A percentile compares a stretch with the other conserved stretches of the same genome.
These are phyloP conservation scores for Crotophaga sulcirostris DNA, from an alignment of 2,113 vertebrate genomes.

Conservation along the genomic window DNA sequence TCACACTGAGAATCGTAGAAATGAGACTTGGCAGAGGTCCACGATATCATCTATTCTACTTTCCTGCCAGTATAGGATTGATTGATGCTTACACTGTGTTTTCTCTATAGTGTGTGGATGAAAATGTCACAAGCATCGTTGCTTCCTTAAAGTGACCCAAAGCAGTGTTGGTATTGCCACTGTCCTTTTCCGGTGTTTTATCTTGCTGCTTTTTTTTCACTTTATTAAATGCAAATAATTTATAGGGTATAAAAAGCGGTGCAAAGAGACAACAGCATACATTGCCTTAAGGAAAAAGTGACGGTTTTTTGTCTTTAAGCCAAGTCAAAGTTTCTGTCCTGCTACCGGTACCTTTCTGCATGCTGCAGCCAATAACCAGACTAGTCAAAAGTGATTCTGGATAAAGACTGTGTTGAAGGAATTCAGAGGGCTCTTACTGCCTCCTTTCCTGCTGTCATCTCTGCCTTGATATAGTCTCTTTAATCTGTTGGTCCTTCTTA, in stretches of 20 bases:
- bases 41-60: rapidly evolving
- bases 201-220: not conserved
- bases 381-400: not conserved
- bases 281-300: not conserved
- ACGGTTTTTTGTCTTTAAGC: not conserved
- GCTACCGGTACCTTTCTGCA: not conserved
- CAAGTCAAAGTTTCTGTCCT: not conserved
- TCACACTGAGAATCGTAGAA: not conserved
- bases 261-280: not conserved
- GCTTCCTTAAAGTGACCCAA: not conserved
- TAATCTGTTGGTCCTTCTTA: not conserved
- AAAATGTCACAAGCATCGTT: not conserved
- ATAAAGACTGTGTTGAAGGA: not conserved
- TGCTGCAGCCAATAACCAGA: not conserved
- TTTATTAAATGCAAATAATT: not conserved
- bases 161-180: not conserved
- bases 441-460: not conserved
- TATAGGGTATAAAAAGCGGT: not conserved
- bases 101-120: not conserved
- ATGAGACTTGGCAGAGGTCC: not conserved
- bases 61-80: not conserved
- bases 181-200: not conserved
- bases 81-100: not conserved
- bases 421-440: not conserved
- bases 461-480: not conserved